phyloP scores from a whole-genome alignment of 2,797 vertebrate species.

The Leptatherina wallacei region DNA sequence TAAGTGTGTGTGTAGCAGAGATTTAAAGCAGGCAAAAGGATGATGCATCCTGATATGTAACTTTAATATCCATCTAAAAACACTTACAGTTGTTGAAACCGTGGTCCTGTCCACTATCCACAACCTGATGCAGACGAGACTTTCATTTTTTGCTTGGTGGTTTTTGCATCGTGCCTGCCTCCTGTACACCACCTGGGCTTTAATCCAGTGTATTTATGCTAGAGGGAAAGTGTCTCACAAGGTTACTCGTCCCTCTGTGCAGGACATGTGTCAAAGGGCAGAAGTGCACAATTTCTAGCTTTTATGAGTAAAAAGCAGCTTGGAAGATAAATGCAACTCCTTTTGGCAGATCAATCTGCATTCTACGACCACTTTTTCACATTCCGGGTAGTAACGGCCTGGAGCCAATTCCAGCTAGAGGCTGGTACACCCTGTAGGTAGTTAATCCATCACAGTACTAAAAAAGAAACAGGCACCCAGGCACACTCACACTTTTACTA shows the following conservation, averaged over 20 bases:
- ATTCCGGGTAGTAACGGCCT: neutral
- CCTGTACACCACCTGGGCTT: neutral
- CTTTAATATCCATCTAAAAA: neutral
- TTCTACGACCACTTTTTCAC: neutral
- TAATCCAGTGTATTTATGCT: neutral
- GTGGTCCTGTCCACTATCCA: neutral
- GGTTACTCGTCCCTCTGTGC: neutral
- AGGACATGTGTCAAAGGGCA: neutral
- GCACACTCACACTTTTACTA: neutral
- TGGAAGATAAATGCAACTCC: neutral
- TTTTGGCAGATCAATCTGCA: neutral
- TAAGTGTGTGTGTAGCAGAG: no score
- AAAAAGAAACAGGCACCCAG: neutral
- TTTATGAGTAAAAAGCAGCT: neutral
- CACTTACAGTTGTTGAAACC: no score
- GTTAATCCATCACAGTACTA: neutral
- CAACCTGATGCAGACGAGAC: neutral
- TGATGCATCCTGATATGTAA: neutral
- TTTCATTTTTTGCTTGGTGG: neutral
- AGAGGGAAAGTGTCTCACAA: no score
- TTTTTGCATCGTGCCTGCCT: no score
- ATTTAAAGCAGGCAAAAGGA: no score
- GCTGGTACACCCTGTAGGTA: neutral
- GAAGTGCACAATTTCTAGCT: neutral
- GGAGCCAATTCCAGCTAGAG: neutral